Evolutionary conservation across 2,888 invertebrate genomes (phyloP).

Genomic region (Tipula unca): DNA sequence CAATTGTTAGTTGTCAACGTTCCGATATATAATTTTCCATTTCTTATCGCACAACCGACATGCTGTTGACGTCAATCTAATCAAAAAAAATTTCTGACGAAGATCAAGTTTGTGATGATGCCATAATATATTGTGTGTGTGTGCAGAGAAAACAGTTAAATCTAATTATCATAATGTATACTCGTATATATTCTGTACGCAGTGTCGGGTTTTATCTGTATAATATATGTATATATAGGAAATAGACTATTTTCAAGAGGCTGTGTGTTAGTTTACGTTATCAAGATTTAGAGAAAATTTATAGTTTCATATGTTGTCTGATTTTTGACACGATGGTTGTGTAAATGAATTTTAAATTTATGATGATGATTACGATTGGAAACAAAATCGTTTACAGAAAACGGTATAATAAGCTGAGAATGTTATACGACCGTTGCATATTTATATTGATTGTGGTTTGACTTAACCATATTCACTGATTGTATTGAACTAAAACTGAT

Average conservation of each 20-base stretch:
- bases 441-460: too few relatives aligned
- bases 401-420: too few relatives aligned
- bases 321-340: not conserved
- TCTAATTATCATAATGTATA: not conserved
- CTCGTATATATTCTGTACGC: not conserved
- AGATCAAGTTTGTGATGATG: not conserved
- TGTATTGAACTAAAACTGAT: too few relatives aligned
- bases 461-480: too few relatives aligned
- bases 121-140: not conserved
- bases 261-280: not conserved
- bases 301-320: not conserved
- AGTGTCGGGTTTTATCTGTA: not conserved
- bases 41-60: conserved; percentile 8
- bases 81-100: not conserved
- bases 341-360: not conserved
- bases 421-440: too few relatives aligned
- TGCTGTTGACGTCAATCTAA: not conserved
- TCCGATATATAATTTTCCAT: not conserved
- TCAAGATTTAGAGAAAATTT: not conserved
- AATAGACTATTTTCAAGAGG: too few relatives aligned
- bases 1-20: not conserved
- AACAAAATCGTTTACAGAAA: not conserved
- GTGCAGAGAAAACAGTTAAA: not conserved
- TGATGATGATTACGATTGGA: not conserved
- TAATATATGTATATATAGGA: too few relatives aligned